A percentile compares a stretch with the other conserved stretches of the same genome.
These are phyloP conservation scores for Thymelicus sylvestris DNA, from an alignment of 2,888 invertebrate species.

Conservation along the genomic window DNA sequence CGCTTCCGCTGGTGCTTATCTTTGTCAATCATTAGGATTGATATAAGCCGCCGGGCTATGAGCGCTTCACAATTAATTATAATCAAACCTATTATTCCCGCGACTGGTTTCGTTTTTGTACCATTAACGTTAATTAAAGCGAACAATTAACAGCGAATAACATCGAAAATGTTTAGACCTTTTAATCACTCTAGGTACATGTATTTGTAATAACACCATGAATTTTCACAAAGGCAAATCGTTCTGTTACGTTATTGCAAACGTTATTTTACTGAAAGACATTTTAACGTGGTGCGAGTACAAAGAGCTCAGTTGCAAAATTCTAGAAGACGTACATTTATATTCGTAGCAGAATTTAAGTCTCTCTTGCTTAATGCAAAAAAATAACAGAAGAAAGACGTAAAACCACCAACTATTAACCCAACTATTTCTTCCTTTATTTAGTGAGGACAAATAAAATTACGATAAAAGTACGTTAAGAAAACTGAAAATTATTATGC, in stretches of 20 bases:
- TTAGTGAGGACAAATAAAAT: no score
- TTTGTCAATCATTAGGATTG: no score
- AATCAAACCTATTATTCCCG: neutral
- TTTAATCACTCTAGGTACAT: no score
- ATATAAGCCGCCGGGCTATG: neutral
- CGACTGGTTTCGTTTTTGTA: neutral
- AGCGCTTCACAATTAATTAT: neutral
- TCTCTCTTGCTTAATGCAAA: no score
- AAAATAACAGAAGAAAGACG: no score
- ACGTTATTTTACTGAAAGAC: neutral
- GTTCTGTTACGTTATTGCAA: neutral
- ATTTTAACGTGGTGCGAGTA: neutral
- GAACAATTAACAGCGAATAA: neutral
- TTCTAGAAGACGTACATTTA: no score
- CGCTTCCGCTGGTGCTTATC: no score
- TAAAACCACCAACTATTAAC: no score
- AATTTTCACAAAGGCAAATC: neutral
- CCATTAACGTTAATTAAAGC: neutral
- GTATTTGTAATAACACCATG: neutral
- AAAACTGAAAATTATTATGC: no score
- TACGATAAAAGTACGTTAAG: no score
- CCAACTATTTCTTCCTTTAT: no score
- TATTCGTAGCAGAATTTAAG: no score
- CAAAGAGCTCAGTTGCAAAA: neutral
- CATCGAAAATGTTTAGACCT: constrained; percentile 2